Conservation (phyloP, 2,797 vertebrate species). For the Melanitta fusca region DNA sequence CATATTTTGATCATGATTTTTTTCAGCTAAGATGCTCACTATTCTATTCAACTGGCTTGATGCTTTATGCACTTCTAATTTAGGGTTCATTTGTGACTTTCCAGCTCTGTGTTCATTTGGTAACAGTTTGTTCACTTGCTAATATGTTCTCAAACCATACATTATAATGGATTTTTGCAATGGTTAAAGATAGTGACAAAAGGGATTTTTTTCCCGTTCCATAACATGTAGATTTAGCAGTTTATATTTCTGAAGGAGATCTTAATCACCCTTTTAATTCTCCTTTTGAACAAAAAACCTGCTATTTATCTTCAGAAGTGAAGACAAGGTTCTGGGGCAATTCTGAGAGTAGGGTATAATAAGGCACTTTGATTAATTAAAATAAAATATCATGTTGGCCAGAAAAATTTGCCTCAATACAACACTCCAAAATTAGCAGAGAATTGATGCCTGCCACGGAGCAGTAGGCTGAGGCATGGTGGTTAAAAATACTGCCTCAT, state of each 20-base stretch:
- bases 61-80: not conserved
- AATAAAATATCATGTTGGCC: not conserved
- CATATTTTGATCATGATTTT: conserved; percentile 52
- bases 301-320: not conserved
- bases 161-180: conserved; percentile 19
- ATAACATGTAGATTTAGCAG: not conserved
- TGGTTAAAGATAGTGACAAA: not conserved
- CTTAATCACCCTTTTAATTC: not conserved
- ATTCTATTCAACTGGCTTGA: conserved; percentile 26
- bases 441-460: not conserved
- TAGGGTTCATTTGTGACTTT: conserved; percentile 47
- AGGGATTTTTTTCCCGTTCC: not conserved
- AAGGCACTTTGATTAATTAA: not conserved
- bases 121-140: conserved; percentile 28
- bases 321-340: not conserved
- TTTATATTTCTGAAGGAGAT: not conserved
- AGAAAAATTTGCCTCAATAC: not conserved
- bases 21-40: conserved; percentile 17
- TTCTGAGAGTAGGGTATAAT: not conserved
- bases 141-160: not conserved
- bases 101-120: not conserved
- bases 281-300: not conserved
- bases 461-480: not conserved
- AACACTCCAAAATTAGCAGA: not conserved
- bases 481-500: not conserved